Conservation (phyloP, 2,113 vertebrate species). For the Mixornis gularis region DNA sequence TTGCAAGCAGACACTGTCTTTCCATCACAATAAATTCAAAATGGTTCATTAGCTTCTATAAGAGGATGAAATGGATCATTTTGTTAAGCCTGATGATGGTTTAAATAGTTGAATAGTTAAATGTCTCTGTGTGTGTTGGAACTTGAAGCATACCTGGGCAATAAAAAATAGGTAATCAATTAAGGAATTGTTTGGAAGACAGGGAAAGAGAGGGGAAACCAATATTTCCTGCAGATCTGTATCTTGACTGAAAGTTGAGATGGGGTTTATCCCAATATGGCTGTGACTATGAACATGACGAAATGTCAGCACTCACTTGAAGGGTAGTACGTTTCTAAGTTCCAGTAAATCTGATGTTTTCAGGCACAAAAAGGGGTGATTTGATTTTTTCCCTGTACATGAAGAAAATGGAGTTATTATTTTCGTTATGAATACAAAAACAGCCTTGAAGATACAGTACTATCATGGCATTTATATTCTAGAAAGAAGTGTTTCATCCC, state of each 20-base stretch:
- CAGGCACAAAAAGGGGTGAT: background rate
- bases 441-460: background rate
- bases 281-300: background rate
- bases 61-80: conserved; percentile 44
- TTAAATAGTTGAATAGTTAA: conserved; percentile 17
- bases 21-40: conserved; percentile 60
- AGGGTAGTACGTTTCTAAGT: background rate
- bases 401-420: background rate
- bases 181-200: background rate
- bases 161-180: background rate
- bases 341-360: background rate
- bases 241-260: background rate
- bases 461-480: background rate
- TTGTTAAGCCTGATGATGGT: conserved; percentile 28
- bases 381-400: background rate
- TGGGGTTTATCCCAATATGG: background rate
- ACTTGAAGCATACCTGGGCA: background rate
- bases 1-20: conserved; percentile 59
- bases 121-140: background rate
- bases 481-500: background rate
- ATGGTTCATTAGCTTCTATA: conserved; percentile 58
- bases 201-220: background rate
- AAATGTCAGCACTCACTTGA: background rate
- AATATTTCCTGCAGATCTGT: background rate
- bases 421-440: background rate